A percentile compares a stretch with the other conserved stretches of the same genome.
Conservation (phyloP, 2,113 vertebrate species). For the Notiomystis cincta region DNA sequence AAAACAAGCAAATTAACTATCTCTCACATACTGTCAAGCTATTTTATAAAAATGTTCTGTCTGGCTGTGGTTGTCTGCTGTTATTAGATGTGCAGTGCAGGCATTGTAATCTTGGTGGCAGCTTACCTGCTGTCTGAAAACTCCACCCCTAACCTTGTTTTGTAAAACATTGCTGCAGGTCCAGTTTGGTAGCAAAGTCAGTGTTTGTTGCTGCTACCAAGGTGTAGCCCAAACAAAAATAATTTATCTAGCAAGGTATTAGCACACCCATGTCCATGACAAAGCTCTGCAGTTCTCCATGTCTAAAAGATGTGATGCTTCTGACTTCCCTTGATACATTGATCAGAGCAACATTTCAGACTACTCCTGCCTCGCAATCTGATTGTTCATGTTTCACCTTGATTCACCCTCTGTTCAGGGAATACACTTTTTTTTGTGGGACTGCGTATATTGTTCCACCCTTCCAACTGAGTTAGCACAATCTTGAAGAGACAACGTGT, state of each 20-base stretch:
- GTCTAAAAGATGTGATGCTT: not conserved
- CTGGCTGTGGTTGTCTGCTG: not conserved
- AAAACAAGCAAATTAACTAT: not conserved
- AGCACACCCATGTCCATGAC: not conserved
- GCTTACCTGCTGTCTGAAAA: not conserved
- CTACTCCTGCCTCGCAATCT: not conserved
- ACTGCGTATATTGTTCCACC: not conserved
- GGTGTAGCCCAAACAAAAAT: not conserved
- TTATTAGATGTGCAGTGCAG: not conserved
- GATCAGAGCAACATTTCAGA: not conserved
- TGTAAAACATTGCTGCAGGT: not conserved
- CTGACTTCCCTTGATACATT: not conserved
- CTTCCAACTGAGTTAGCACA: constrained; percentile 27
- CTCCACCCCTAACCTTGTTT: not conserved
- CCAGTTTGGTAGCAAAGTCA: not conserved
- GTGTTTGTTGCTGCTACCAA: not conserved
- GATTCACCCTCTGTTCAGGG: not conserved
- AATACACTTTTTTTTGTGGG: not conserved
- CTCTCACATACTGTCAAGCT: not conserved
- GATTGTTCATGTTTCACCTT: not conserved
- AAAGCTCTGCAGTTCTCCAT: not conserved
- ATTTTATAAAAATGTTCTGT: not conserved
- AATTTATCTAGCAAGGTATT: not conserved
- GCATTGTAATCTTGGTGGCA: not conserved
- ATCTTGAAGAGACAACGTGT: not conserved